Conservation (phyloP, 2,113 vertebrate genomes). For the Pycnonotus jocosus region DNA sequence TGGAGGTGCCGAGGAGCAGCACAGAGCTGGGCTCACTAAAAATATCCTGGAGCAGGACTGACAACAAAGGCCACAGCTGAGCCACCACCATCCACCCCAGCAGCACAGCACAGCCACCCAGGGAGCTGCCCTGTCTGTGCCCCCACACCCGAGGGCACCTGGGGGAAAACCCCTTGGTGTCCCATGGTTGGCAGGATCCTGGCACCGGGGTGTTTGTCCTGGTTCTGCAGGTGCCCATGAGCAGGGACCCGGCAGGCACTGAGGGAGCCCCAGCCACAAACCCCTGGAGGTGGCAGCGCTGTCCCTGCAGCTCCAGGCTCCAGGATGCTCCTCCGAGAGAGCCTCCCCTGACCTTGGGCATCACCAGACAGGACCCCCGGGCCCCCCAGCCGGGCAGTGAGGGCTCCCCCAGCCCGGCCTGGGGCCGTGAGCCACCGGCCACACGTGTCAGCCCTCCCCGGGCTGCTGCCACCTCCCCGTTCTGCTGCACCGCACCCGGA, state of each 20-base stretch:
- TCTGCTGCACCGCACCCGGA: not conserved
- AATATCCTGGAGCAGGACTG: not conserved
- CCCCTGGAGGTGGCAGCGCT: not conserved
- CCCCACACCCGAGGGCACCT: fast-evolving
- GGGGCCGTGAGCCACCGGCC: not conserved
- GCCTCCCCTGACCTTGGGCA: fast-evolving
- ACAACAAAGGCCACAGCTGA: not conserved
- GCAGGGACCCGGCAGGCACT: not conserved
- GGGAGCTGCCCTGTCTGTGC: not conserved
- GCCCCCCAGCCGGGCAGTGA: fast-evolving
- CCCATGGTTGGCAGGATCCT: not conserved
- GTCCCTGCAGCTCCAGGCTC: not conserved
- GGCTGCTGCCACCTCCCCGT: not conserved
- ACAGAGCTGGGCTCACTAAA: not conserved
- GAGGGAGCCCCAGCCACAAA: not conserved
- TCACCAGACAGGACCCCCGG: fast-evolving
- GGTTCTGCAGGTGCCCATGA: not conserved
- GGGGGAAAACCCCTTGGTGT: fast-evolving
- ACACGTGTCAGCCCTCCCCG: not conserved
- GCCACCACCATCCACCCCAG: fast-evolving
- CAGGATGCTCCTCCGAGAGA: fast-evolving
- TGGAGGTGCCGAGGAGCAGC: not conserved
- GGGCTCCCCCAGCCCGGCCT: not conserved
- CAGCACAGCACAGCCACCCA: not conserved
- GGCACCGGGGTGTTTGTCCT: fast-evolving